These are phyloP conservation scores for Xylocampa areola DNA, from an alignment of 2,888 invertebrate species.

Conservation along the genomic window DNA sequence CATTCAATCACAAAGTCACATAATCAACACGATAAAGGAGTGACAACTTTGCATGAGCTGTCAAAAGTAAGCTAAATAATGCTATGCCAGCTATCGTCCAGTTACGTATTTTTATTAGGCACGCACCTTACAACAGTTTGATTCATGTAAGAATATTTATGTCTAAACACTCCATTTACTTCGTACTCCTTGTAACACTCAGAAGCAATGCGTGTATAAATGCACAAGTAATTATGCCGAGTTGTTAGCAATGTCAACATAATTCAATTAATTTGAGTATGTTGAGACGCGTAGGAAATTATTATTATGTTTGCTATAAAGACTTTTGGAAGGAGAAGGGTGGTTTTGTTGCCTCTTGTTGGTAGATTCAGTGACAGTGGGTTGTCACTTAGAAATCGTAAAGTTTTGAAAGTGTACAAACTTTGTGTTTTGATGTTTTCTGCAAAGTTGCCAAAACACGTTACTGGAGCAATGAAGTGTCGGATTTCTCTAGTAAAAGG, in stretches of 20 bases:
- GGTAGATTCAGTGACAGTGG: conserved; percentile 35
- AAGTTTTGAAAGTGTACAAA: conserved; percentile 32
- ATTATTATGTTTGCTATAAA: conserved; percentile 59
- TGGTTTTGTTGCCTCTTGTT: conserved; percentile 25
- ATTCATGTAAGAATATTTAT: neutral
- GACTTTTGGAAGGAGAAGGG: conserved; percentile 33
- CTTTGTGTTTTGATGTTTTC: conserved; percentile 35
- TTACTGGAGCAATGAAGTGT: conserved; percentile 40
- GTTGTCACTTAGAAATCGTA: conserved; percentile 43
- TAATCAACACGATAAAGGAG: conserved; percentile 10
- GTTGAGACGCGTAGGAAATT: conserved; percentile 56
- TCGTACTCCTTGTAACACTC: conserved; percentile 16
- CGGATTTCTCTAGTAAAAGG: conserved; percentile 11
- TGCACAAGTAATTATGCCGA: conserved; percentile 76
- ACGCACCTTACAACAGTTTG: no score
- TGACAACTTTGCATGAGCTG: neutral
- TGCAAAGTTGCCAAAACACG: conserved; percentile 21
- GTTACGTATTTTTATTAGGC: neutral
- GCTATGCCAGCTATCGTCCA: neutral
- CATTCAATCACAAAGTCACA: no score
- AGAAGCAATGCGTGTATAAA: conserved; percentile 64
- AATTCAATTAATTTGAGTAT: conserved; percentile 76
- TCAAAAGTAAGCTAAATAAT: neutral
- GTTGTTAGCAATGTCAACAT: conserved; percentile 78
- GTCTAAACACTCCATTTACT: conserved; percentile 27